Conservation (phyloP, 2,797 vertebrate genomes). For the Gallirallus australis region DNA sequence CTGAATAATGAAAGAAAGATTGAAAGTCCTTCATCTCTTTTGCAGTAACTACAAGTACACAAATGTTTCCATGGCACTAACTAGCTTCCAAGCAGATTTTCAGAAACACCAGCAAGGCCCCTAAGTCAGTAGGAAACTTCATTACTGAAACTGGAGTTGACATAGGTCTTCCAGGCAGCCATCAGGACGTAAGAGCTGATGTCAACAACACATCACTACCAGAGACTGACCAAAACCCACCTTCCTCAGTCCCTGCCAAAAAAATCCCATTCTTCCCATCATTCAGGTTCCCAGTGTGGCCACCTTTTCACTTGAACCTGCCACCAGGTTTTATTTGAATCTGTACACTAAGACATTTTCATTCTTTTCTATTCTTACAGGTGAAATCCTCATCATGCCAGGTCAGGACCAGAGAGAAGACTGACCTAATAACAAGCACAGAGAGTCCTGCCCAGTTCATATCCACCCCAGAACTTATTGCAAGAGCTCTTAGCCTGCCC, state of each 20-base stretch:
- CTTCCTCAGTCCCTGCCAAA: neutral
- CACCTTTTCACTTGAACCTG: neutral
- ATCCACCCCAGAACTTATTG: neutral
- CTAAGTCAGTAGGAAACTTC: neutral
- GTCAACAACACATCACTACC: neutral
- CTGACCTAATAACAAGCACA: neutral
- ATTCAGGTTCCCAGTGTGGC: too few relatives aligned
- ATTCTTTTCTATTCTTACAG: neutral
- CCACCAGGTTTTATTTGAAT: neutral
- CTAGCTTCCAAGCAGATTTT: neutral
- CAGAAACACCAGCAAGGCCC: neutral
- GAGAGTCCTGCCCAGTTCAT: neutral
- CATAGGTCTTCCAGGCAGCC: neutral
- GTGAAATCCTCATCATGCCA: neutral
- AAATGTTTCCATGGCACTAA: neutral
- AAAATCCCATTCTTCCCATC: neutral
- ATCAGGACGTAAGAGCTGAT: neutral
- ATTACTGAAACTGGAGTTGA: neutral
- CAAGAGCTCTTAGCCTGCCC: neutral
- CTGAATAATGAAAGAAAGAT: neutral
- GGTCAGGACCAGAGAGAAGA: neutral
- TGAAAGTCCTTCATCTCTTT: neutral
- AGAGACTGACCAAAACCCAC: neutral
- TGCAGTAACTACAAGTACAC: neutral
- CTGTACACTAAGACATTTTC: neutral